These are phyloP conservation scores for Podargus strigoides DNA, from an alignment of 2,797 vertebrate genomes.

Conservation along the genomic window DNA sequence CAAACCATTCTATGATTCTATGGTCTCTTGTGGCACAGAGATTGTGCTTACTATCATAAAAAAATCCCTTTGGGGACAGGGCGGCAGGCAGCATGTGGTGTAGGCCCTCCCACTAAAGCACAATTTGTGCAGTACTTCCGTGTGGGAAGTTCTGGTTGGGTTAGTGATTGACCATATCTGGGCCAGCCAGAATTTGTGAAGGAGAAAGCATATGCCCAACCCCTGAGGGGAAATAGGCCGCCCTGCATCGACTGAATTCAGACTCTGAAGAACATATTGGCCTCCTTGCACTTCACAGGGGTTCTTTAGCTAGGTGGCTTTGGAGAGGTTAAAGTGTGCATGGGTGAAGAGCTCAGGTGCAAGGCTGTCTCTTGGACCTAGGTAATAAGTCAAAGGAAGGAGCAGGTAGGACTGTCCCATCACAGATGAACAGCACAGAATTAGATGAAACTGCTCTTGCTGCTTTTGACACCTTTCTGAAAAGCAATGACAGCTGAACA, in stretches of 20 bases:
- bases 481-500: background rate
- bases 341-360: background rate
- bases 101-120: background rate
- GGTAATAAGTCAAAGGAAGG: background rate
- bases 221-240: background rate
- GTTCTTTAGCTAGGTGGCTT: background rate
- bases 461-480: background rate
- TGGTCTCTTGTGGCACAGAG: background rate
- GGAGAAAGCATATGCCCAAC: fast-evolving
- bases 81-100: background rate
- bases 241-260: background rate
- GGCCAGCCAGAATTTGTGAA: background rate
- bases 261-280: background rate
- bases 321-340: background rate
- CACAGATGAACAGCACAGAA: background rate
- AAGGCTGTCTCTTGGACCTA: background rate
- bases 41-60: background rate
- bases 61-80: background rate
- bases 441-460: background rate
- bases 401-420: background rate
- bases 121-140: background rate
- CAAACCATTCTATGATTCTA: too few relatives aligned
- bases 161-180: background rate
- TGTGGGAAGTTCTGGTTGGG: background rate
- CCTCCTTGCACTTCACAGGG: background rate